These are phyloP conservation scores for Parochlus steinenii DNA, from an alignment of 2,888 invertebrate genomes.

Conservation along the genomic window DNA sequence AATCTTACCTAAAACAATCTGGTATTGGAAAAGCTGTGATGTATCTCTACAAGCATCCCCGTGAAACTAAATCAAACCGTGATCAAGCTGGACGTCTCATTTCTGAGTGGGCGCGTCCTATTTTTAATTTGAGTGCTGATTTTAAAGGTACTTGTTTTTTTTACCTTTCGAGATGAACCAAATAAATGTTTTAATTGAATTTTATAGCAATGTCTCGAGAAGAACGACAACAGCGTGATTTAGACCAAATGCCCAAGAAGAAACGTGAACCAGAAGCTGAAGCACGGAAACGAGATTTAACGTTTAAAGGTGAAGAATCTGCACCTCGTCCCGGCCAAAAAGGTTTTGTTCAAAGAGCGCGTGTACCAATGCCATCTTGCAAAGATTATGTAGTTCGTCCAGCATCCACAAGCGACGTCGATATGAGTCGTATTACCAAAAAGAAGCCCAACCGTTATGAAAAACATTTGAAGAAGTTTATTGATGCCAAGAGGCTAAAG, in stretches of 20 bases:
- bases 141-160: slow-evolving; percentile 49
- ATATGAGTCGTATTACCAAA: slow-evolving; percentile 61
- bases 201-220: slow-evolving; percentile 66
- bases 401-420: slow-evolving; percentile 75
- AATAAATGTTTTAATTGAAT: slow-evolving; percentile 1
- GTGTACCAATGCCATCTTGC: slow-evolving; percentile 87
- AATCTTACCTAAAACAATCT: slow-evolving; percentile 80
- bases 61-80: slow-evolving; percentile 85
- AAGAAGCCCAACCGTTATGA: slow-evolving; percentile 82
- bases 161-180: too few relatives aligned
- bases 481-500: slow-evolving; percentile 66
- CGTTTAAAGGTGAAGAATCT: slow-evolving; percentile 42
- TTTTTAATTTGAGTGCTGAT: slow-evolving; percentile 88
- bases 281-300: slow-evolving; percentile 41
- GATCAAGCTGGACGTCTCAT: slow-evolving; percentile 82
- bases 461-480: slow-evolving; percentile 79
- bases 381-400: slow-evolving; percentile 95
- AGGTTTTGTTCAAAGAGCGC: slow-evolving; percentile 87
- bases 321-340: slow-evolving; percentile 80
- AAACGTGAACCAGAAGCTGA: slow-evolving; percentile 25
- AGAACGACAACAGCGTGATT: slow-evolving; percentile 83
- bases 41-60: slow-evolving; percentile 98
- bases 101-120: slow-evolving; percentile 95
- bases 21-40: slow-evolving; percentile 98
- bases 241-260: slow-evolving; percentile 55